Conservation (phyloP, 2,797 vertebrate genomes). For the Trachops cirrhosus region DNA sequence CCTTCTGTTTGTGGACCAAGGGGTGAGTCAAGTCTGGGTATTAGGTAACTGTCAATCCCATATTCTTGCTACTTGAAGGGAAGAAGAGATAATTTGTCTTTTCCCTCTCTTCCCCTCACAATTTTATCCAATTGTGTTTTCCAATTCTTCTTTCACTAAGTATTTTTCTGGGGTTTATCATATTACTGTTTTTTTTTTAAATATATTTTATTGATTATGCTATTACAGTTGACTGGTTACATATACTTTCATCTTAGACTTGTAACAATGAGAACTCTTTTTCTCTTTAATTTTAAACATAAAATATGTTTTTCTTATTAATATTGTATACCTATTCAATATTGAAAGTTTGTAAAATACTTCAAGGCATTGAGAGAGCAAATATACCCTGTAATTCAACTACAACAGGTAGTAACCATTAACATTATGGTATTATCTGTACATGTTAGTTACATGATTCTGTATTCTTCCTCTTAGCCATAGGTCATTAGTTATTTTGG, state of each 20-base stretch:
- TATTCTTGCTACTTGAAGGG: neutral
- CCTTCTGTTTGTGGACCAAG: neutral
- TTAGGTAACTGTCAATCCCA: neutral
- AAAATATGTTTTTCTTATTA: neutral
- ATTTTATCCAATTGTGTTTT: neutral
- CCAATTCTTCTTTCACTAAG: neutral
- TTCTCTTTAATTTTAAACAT: neutral
- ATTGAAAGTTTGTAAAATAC: neutral
- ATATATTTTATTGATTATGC: too few relatives aligned
- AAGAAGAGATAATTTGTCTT: neutral
- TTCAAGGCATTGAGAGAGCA: neutral
- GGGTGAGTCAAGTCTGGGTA: neutral
- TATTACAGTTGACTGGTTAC: too few relatives aligned
- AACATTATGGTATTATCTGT: neutral
- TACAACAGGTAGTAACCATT: neutral
- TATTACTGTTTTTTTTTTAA: too few relatives aligned
- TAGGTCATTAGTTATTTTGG: neutral
- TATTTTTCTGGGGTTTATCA: neutral
- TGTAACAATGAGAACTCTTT: neutral
- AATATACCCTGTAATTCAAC: neutral
- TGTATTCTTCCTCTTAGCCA: neutral
- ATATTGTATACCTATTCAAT: neutral
- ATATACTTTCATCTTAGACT: neutral
- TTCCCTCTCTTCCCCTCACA: neutral
- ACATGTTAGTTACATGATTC: neutral